Percentiles rank a stretch among this genome's conserved stretches.
Evolutionary conservation across 2,797 vertebrate genomes (phyloP).

Genomic region (Hemibagrus guttatus): DNA sequence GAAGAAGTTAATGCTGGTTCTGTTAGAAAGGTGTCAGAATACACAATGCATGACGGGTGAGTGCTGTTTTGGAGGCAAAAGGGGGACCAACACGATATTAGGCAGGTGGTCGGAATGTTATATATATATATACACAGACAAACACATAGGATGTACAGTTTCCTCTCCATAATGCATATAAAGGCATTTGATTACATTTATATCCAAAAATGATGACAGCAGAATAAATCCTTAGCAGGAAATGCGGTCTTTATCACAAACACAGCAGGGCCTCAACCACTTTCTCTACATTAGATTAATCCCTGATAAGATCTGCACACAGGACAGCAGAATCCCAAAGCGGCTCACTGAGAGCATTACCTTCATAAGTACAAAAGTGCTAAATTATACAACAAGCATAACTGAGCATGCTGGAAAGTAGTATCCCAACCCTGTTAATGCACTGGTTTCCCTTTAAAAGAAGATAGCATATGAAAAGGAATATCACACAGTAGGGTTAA

Average conservation of each 20-base stretch:
- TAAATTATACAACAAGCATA: neutral
- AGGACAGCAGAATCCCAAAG: slow-evolving; percentile 8
- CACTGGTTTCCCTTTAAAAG: neutral
- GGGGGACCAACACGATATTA: too few relatives aligned
- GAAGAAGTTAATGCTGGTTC: too few relatives aligned
- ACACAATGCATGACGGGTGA: too few relatives aligned
- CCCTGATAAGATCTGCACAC: slow-evolving; percentile 21
- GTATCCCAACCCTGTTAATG: neutral
- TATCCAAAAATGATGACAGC: slow-evolving; percentile 47
- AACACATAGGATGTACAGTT: neutral
- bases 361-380: neutral
- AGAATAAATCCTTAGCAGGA: slow-evolving; percentile 50
- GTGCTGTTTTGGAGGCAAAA: too few relatives aligned
- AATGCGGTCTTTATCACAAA: slow-evolving; percentile 45
- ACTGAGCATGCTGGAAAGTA: neutral
- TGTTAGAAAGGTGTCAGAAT: too few relatives aligned
- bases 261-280: slow-evolving; percentile 37
- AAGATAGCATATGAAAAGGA: slow-evolving; percentile 14
- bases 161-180: neutral
- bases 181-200: slow-evolving; percentile 12
- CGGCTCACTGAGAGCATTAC: neutral
- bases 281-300: slow-evolving; percentile 40
- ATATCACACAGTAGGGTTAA: slow-evolving; percentile 2
- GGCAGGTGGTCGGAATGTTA: too few relatives aligned
- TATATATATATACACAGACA: neutral